Evolutionary conservation across 2,888 invertebrate species (phyloP).

Genomic region (Nymphalis c-album): DNA sequence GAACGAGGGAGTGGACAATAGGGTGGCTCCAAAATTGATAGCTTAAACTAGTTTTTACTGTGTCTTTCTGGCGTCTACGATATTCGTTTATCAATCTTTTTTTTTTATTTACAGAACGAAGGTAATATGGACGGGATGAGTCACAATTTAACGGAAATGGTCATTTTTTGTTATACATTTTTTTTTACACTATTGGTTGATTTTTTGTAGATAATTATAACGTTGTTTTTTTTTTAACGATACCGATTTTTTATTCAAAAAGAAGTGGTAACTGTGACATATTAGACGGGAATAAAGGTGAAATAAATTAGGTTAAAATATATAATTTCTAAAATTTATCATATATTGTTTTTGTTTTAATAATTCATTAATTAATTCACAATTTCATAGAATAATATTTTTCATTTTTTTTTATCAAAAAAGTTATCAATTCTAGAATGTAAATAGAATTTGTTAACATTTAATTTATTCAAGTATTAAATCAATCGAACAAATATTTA

Average conservation of each 20-base stretch:
- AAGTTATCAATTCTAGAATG: too few species aligned
- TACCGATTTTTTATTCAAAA: background rate
- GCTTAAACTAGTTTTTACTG: conserved; percentile 35
- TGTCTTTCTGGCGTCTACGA: conserved; percentile 24
- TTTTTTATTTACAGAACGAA: conserved; percentile 21
- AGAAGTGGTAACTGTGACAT: too few species aligned
- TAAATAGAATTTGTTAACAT: too few species aligned
- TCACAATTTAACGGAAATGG: conserved; percentile 14
- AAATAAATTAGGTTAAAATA: too few species aligned
- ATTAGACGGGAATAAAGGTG: too few species aligned
- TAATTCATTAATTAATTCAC: too few species aligned
- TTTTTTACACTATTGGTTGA: background rate
- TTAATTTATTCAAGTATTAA: background rate
- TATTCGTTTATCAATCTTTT: conserved; percentile 25
- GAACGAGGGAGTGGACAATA: conserved; percentile 39
- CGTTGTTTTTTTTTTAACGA: background rate
- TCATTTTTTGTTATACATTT: conserved; percentile 11
- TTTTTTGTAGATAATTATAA: background rate
- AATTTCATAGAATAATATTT: too few species aligned
- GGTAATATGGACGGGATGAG: conserved; percentile 16
- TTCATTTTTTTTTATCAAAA: too few species aligned
- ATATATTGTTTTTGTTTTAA: too few species aligned
- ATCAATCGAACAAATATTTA: background rate
- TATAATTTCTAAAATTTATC: too few species aligned
- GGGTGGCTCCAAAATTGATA: conserved; percentile 42